phyloP scores from a whole-genome alignment of 1,140 invertebrate genomes.

The Epicauta chinensis region DNA sequence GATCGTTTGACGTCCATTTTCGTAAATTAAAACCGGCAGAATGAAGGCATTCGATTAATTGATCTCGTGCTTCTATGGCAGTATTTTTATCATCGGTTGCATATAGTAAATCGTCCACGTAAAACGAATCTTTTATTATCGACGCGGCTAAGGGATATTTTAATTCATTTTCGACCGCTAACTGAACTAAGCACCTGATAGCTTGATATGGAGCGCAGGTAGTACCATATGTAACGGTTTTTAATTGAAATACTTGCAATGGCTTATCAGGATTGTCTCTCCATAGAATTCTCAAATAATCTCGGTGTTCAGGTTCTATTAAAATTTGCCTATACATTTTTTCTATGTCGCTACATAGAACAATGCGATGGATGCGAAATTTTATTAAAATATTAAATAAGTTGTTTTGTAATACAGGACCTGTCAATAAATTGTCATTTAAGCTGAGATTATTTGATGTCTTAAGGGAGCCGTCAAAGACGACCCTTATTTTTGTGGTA shows the following conservation, averaged over 20 bases:
- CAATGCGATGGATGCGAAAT: constrained; percentile 32
- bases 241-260: constrained; percentile 26
- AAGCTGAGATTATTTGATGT: background rate
- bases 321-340: constrained; percentile 42
- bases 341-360: constrained; percentile 37
- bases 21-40: constrained; percentile 22
- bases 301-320: constrained; percentile 29
- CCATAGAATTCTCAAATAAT: constrained; percentile 41
- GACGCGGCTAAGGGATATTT: constrained; percentile 25
- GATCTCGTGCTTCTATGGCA: constrained; percentile 26
- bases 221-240: constrained; percentile 38
- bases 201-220: constrained; percentile 37
- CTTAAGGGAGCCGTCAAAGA: background rate
- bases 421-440: constrained; percentile 29
- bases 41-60: constrained; percentile 12
- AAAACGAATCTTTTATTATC: constrained; percentile 39
- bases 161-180: constrained; percentile 24
- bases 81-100: constrained; percentile 44
- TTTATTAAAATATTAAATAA: constrained; percentile 30
- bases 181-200: constrained; percentile 32
- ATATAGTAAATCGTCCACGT: no score
- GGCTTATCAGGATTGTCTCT: constrained; percentile 16
- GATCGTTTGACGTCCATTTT: constrained; percentile 33
- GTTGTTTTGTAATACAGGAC: constrained; percentile 34
- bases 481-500: background rate